Base-by-base conservation (phyloP, 2,797 vertebrate genomes). In the Sebastiscus albofasciatus region DNA sequence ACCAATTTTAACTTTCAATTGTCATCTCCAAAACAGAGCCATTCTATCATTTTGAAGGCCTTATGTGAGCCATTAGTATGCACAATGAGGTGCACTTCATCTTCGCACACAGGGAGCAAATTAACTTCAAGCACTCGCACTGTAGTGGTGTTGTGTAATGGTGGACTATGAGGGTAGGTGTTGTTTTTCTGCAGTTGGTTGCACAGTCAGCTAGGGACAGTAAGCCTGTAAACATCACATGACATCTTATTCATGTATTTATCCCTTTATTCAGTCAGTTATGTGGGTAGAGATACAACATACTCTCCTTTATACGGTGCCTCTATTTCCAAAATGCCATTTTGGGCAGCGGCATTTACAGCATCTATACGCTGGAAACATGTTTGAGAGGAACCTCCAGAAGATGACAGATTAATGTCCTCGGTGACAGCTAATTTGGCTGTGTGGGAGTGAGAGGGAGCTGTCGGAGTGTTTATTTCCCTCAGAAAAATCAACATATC, bases 81-180 rank as follows among this genome's bases (percentile, higher is more conserved):
- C 91, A 86, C 81, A 87, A 88, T 88, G 84, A 90, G 86, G 73
- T 75, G 75, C 79, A 90, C 93, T 94, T 90, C 89, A 91, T 92
- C 81, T 83, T 79, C 39, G 24, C 83, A 80, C 77, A 82, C 90
- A 80, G 87, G 75, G 78, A 94, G 87, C 86, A 90, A 92, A 95
- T 94, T 87, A 92, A 87, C 87, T 84, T 92, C 82, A 89, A 89
- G 90, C 84, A 66, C 75, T 31, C 73, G 54, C 64, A 55, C 73
- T 81, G 82, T 80, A 80, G 73, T 72, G 61, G 59, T 77, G 71
- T 84, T 89, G 81, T 84, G 67, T 83, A 87, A 89, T 52, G 66
- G 72, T 81, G 66, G 79, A 78, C 81, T 65, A 52, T 69, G 77
- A 85, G 65, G 59, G 69, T 67, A 64, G 83, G 59, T 81, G 60